Evolutionary conservation across 2,113 vertebrate genomes (phyloP).

Genomic region (Engraulis encrasicolus): DNA sequence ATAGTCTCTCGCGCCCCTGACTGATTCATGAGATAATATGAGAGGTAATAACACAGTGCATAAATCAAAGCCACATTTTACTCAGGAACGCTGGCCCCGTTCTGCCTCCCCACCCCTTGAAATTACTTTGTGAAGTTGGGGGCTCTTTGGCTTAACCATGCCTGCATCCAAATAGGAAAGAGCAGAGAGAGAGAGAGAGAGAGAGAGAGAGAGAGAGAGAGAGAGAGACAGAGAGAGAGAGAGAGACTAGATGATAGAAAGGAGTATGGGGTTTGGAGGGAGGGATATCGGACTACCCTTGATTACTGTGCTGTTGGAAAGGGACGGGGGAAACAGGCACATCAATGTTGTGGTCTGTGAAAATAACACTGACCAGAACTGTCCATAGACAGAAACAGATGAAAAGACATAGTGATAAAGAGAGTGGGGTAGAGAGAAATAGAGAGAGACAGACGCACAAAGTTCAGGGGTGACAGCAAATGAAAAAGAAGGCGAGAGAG

Average conservation of each 20-base stretch:
- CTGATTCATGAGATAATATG: constrained; percentile 46
- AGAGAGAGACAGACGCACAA: not conserved
- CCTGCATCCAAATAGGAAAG: constrained; percentile 39
- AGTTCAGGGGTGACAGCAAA: no score
- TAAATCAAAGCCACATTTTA: constrained; percentile 46
- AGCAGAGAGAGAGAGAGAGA: not conserved
- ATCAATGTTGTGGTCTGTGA: constrained; percentile 33
- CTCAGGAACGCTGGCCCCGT: constrained; percentile 10
- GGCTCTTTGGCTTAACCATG: constrained; percentile 47
- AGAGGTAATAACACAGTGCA: constrained; percentile 43
- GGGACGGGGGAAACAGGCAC: constrained; percentile 46
- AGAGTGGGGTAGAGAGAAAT: not conserved
- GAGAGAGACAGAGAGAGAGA: not conserved
- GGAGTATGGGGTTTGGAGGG: not conserved
- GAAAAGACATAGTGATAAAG: no score
- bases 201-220: not conserved
- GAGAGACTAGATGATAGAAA: constrained; percentile 17
- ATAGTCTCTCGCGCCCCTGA: not conserved
- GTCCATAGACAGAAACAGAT: no score
- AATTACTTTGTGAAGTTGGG: constrained; percentile 49
- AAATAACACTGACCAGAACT: constrained; percentile 50
- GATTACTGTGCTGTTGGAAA: constrained; percentile 47
- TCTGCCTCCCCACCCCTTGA: constrained; percentile 35
- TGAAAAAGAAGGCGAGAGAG: no score
- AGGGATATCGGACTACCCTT: constrained; percentile 35